phyloP scores from a whole-genome alignment of 2,888 invertebrate species.

The Cylloceria caligata region DNA sequence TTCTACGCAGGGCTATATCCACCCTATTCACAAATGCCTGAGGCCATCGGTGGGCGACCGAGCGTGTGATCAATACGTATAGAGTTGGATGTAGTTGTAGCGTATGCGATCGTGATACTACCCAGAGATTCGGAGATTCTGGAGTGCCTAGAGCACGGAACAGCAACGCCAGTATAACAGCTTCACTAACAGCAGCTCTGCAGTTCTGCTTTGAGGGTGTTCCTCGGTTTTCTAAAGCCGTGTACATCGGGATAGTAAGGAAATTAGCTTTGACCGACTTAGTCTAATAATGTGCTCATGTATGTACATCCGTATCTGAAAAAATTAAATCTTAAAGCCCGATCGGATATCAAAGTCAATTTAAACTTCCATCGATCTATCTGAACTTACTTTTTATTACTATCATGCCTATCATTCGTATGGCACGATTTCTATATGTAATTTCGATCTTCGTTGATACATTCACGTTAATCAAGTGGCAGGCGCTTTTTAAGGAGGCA shows the following conservation, averaged over 20 bases:
- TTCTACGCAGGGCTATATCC: slow-evolving; percentile 8
- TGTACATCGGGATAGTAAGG: background rate
- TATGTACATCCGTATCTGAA: too few relatives aligned
- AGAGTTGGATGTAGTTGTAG: slow-evolving; percentile 9
- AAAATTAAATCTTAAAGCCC: too few relatives aligned
- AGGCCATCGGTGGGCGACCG: slow-evolving; percentile 56
- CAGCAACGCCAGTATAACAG: slow-evolving; percentile 23
- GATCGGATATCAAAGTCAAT: too few relatives aligned
- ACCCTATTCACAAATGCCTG: slow-evolving; percentile 42
- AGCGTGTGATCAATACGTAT: slow-evolving; percentile 70
- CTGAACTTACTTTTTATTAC: too few relatives aligned
- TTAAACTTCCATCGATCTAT: too few relatives aligned
- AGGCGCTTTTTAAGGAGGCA: too few relatives aligned
- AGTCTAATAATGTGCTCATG: background rate
- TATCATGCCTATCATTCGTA: too few relatives aligned
- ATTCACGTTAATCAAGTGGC: too few relatives aligned
- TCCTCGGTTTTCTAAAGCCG: background rate
- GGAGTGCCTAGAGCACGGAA: slow-evolving; percentile 14
- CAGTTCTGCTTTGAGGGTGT: background rate
- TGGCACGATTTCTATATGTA: too few relatives aligned
- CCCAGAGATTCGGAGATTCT: slow-evolving; percentile 40
- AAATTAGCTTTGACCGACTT: background rate
- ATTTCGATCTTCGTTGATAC: too few relatives aligned
- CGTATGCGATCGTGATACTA: slow-evolving; percentile 39
- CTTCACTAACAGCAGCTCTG: slow-evolving; percentile 1